Evolutionary conservation across 1,140 invertebrate species (phyloP).

Genomic region (Leptinotarsa defecta): DNA sequence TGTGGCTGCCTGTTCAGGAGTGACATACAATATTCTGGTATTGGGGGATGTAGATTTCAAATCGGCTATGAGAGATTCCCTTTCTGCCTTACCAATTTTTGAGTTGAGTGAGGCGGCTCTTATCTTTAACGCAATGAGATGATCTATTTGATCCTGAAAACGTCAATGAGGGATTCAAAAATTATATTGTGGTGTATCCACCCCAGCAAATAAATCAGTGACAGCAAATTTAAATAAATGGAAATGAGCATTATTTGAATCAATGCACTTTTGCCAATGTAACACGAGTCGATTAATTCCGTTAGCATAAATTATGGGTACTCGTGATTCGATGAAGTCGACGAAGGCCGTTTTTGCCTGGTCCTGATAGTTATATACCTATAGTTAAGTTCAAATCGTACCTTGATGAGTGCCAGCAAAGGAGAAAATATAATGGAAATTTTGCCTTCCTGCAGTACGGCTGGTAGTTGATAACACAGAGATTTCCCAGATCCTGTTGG

Average conservation of each 20-base stretch:
- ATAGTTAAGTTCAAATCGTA: constrained; percentile 31
- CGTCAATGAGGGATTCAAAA: not conserved
- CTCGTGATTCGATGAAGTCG: no score
- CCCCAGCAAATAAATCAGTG: no score
- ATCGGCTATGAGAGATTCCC: constrained; percentile 75
- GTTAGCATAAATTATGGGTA: no score
- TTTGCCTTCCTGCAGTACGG: constrained; percentile 73
- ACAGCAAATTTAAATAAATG: no score
- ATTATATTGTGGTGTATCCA: no score
- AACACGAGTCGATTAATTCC: no score
- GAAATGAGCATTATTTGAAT: no score
- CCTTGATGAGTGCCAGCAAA: constrained; percentile 83
- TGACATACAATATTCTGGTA: constrained; percentile 82
- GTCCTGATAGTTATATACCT: constrained; percentile 45
- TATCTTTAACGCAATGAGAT: constrained; percentile 71
- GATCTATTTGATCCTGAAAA: constrained; percentile 74
- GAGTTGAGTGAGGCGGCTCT: constrained; percentile 86
- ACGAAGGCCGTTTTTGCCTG: no score
- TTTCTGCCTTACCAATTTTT: constrained; percentile 75
- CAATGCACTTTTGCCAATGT: no score
- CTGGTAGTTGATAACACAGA: constrained; percentile 91
- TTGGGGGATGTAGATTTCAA: constrained; percentile 68
- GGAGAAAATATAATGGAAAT: constrained; percentile 90
- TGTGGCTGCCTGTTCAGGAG: constrained; percentile 88
- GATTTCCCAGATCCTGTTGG: constrained; percentile 96